phyloP scores from a whole-genome alignment of 2,888 invertebrate genomes.

The Ichneumoninae sp. region DNA sequence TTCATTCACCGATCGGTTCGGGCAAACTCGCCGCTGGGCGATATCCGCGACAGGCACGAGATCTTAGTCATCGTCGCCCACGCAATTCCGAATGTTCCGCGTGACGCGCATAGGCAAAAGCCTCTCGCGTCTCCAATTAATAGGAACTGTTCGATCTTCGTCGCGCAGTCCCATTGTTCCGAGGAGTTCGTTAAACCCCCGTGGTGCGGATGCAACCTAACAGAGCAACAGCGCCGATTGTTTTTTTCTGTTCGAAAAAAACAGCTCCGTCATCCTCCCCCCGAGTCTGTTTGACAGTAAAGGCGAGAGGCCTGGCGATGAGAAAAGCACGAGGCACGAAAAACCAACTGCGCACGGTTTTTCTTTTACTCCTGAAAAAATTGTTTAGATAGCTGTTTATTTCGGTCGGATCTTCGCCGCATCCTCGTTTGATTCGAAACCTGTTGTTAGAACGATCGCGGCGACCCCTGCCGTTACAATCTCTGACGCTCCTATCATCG shows the following conservation, averaged over 20 bases:
- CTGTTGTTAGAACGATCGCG: neutral
- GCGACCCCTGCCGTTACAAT: neutral
- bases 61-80: constrained; percentile 7
- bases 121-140: neutral
- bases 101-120: neutral
- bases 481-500: neutral
- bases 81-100: constrained; percentile 14
- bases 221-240: no score
- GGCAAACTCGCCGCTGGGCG: neutral
- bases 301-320: no score
- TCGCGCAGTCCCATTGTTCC: no score
- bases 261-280: no score
- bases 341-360: no score
- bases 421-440: neutral
- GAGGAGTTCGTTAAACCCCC: no score
- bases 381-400: neutral
- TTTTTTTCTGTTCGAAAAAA: no score
- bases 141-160: neutral
- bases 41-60: neutral
- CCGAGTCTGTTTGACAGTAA: no score
- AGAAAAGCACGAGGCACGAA: no score
- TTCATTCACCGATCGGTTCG: constrained; percentile 37
- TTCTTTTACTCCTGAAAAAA: neutral
- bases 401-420: neutral
- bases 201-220: no score